A percentile compares a stretch with the other conserved stretches of the same genome.
phyloP scores from a whole-genome alignment of 1,140 invertebrate species.

The Musca vetustissima region DNA sequence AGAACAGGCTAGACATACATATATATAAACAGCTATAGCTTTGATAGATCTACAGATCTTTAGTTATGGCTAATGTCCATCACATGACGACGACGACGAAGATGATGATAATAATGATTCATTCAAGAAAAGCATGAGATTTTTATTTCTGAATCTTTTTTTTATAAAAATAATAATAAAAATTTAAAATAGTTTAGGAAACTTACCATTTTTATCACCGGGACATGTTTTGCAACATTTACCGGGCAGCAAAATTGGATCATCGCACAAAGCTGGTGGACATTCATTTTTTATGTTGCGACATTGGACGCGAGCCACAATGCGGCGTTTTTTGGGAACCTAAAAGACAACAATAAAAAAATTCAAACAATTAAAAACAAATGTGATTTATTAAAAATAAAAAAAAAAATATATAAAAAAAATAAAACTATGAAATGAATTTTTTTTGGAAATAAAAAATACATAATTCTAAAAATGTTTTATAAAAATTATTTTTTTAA shows the following conservation, averaged over 20 bases:
- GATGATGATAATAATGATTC: not conserved
- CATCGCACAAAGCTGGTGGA: slow-evolving; percentile 79
- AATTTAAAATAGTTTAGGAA: too few relatives aligned
- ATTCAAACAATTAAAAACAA: not conserved
- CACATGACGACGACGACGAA: not conserved
- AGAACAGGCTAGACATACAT: not conserved
- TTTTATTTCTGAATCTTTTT: not conserved
- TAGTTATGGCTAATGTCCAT: not conserved
- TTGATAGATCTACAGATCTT: too few relatives aligned
- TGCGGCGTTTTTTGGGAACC: slow-evolving; percentile 85
- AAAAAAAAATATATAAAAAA: not conserved
- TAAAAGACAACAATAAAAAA: slow-evolving; percentile 49
- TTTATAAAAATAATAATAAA: not conserved
- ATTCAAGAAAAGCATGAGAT: not conserved
- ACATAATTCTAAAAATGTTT: too few relatives aligned
- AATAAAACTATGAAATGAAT: not conserved
- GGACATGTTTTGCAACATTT: slow-evolving; percentile 89
- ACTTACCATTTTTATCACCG: slow-evolving; percentile 74
- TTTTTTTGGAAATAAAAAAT: too few relatives aligned
- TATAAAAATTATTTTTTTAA: too few relatives aligned
- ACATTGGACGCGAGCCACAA: slow-evolving; percentile 82
- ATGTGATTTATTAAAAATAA: not conserved
- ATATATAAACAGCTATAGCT: too few relatives aligned
- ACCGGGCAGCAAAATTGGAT: slow-evolving; percentile 80
- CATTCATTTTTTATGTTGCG: slow-evolving; percentile 89